A percentile compares a stretch with the other conserved stretches of the same genome.
phyloP scores from a whole-genome alignment of 2,888 invertebrate genomes.

The Spialia ferax region DNA sequence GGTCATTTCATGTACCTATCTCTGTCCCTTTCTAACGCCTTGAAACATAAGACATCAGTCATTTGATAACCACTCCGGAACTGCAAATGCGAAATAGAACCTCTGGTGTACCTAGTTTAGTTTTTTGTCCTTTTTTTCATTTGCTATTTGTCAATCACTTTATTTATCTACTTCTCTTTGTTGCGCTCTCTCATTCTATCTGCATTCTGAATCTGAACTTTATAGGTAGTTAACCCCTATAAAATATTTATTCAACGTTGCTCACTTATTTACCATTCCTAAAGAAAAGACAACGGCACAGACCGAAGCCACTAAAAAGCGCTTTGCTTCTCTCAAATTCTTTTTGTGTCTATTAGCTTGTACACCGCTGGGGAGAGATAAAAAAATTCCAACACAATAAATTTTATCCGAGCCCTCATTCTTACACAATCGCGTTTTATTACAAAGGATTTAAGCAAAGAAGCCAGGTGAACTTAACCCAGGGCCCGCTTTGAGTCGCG shows the following conservation, averaged over 20 bases:
- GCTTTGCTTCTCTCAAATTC: conserved; percentile 11
- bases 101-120: too few species aligned
- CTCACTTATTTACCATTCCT: conserved; percentile 12
- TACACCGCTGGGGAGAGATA: conserved; percentile 27
- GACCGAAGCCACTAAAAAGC: conserved; percentile 17
- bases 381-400: conserved; percentile 33
- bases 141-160: too few species aligned
- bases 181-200: too few species aligned
- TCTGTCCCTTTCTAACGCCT: too few species aligned
- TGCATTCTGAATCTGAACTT: background rate
- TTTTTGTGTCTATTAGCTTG: conserved; percentile 35
- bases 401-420: conserved; percentile 30
- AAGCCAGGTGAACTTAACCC: conserved; percentile 6
- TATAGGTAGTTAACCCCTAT: background rate
- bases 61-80: too few species aligned
- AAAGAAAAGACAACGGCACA: background rate
- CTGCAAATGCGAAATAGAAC: too few species aligned
- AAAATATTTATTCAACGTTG: conserved; percentile 6
- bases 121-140: too few species aligned
- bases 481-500: conserved; percentile 11
- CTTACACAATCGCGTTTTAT: conserved; percentile 39
- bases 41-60: too few species aligned
- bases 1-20: too few species aligned
- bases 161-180: too few species aligned
- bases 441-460: conserved; percentile 36